A percentile compares a stretch with the other conserved stretches of the same genome.
phyloP scores from a whole-genome alignment of 2,888 invertebrate species.

The Acrobeloides nanus region DNA sequence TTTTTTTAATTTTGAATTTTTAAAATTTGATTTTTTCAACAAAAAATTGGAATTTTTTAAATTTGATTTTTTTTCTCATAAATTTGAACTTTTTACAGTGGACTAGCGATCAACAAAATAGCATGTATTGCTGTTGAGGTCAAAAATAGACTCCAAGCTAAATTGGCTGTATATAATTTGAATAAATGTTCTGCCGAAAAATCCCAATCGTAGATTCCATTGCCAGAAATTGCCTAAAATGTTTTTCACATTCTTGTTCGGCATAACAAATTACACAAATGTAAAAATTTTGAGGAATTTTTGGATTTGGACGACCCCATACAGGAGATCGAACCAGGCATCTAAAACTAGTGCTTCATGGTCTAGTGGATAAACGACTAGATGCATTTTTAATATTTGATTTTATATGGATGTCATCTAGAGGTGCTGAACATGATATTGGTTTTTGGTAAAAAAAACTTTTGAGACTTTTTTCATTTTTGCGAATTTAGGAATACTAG shows the following conservation, averaged over 20 bases:
- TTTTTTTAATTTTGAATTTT: slow-evolving; percentile 1
- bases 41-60: not conserved
- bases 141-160: slow-evolving; percentile 47
- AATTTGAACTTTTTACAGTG: slow-evolving; percentile 32
- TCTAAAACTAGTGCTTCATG: no score
- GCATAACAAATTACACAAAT: not conserved
- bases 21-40: no score
- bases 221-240: not conserved
- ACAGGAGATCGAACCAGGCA: no score
- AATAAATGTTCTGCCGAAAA: slow-evolving; percentile 27
- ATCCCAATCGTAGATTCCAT: slow-evolving; percentile 11
- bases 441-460: no score
- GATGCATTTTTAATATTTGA: no score
- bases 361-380: no score
- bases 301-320: no score
- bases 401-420: no score
- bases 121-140: slow-evolving; percentile 50
- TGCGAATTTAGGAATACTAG: no score
- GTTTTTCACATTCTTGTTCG: not conserved
- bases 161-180: slow-evolving; percentile 42
- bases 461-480: no score
- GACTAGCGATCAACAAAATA: slow-evolving; percentile 47
- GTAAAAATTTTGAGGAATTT: not conserved
- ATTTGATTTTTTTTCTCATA: not conserved
- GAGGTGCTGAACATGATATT: no score